phyloP scores from a whole-genome alignment of 2,113 vertebrate genomes.

The Carlito syrichta region DNA sequence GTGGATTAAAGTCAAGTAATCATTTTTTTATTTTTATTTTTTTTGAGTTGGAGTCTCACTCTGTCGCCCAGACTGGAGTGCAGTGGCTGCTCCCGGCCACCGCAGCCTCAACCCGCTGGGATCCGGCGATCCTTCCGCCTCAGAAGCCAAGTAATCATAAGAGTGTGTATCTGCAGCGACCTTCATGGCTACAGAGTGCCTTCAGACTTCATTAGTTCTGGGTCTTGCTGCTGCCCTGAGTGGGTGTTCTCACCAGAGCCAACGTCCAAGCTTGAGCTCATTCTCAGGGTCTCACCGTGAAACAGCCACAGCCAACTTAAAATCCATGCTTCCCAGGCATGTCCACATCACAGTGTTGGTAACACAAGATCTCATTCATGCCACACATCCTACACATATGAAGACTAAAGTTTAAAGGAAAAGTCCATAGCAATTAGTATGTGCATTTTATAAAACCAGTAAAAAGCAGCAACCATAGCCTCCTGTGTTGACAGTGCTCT shows the following conservation, averaged over 20 bases:
- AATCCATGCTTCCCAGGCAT: not conserved
- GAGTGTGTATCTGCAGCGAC: not conserved
- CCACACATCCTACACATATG: not conserved
- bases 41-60: too few relatives aligned
- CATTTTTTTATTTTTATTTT: too few relatives aligned
- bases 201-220: not conserved
- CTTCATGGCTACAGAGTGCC: not conserved
- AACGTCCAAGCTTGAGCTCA: not conserved
- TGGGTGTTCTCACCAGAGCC: not conserved
- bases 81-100: too few relatives aligned
- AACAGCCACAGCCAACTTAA: not conserved
- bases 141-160: not conserved
- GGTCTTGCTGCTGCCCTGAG: not conserved
- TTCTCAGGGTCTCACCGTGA: not conserved
- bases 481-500: not conserved
- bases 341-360: not conserved
- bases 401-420: not conserved
- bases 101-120: too few relatives aligned
- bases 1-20: not conserved
- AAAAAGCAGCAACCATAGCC: not conserved
- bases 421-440: not conserved
- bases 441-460: not conserved
- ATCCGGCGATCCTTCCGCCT: too few relatives aligned
- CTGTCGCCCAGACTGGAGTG: too few relatives aligned
- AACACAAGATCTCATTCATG: not conserved